phyloP scores from a whole-genome alignment of 2,888 invertebrate species.

The Agrotis ipsilon region DNA sequence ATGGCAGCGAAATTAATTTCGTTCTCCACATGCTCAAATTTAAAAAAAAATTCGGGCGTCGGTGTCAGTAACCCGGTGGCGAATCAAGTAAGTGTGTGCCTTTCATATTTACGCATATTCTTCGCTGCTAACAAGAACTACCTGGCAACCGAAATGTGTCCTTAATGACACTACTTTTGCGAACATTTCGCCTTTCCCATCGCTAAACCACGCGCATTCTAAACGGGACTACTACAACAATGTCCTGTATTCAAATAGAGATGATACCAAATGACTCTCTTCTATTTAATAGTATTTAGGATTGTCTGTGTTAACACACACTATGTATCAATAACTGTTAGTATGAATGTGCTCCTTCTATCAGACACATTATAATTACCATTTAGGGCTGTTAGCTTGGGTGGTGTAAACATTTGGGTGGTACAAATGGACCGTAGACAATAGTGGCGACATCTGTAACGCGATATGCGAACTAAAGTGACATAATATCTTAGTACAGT shows the following conservation, averaged over 20 bases:
- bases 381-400: slow-evolving; percentile 18
- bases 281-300: slow-evolving; percentile 48
- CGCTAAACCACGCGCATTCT: slow-evolving; percentile 37
- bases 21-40: neutral
- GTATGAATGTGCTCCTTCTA: slow-evolving; percentile 56
- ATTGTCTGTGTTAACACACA: slow-evolving; percentile 42
- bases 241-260: slow-evolving; percentile 47
- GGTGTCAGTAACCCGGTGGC: too few relatives aligned
- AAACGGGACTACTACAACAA: slow-evolving; percentile 39
- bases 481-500: too few relatives aligned
- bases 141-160: too few relatives aligned
- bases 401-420: neutral
- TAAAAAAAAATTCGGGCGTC: too few relatives aligned
- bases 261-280: slow-evolving; percentile 56
- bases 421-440: neutral
- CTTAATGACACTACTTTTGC: too few relatives aligned
- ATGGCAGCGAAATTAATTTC: neutral
- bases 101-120: neutral
- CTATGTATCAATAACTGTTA: slow-evolving; percentile 54
- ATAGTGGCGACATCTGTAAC: neutral
- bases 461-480: neutral
- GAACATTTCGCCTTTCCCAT: neutral
- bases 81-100: neutral
- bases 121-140: neutral
- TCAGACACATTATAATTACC: slow-evolving; percentile 49